Conservation (phyloP, 2,797 vertebrate species). For the Hirundo rustica region DNA sequence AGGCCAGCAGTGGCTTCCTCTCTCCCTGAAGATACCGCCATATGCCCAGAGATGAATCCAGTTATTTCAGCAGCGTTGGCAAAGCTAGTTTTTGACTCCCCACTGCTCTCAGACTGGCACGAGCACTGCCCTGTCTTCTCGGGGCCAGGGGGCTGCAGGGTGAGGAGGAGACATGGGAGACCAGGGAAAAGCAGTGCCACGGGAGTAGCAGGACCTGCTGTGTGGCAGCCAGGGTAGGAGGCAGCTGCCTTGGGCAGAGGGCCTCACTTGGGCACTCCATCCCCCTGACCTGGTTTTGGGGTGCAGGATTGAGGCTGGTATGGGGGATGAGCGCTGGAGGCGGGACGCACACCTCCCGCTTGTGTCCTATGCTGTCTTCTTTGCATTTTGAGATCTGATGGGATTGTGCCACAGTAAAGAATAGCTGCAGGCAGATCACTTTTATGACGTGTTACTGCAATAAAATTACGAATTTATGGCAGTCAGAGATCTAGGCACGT, state of each 20-base stretch:
- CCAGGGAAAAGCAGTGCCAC: rapidly evolving
- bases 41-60: conserved; percentile 45
- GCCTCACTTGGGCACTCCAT: rapidly evolving
- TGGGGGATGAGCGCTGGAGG: rapidly evolving
- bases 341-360: background rate
- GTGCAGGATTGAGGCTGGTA: rapidly evolving
- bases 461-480: conserved; percentile 26
- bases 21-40: conserved; percentile 40
- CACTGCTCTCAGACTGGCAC: background rate
- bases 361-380: background rate
- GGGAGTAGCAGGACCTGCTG: background rate
- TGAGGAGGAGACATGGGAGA: background rate
- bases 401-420: background rate
- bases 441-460: background rate
- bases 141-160: background rate
- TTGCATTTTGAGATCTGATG: background rate
- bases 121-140: background rate
- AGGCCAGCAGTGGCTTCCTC: conserved; percentile 49
- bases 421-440: background rate
- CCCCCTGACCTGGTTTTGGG: background rate
- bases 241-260: background rate
- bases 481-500: background rate
- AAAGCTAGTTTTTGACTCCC: background rate
- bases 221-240: background rate
- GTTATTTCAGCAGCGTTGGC: conserved; percentile 32